These are phyloP conservation scores for Heterotis niloticus DNA, from an alignment of 2,113 vertebrate genomes.

Conservation along the genomic window DNA sequence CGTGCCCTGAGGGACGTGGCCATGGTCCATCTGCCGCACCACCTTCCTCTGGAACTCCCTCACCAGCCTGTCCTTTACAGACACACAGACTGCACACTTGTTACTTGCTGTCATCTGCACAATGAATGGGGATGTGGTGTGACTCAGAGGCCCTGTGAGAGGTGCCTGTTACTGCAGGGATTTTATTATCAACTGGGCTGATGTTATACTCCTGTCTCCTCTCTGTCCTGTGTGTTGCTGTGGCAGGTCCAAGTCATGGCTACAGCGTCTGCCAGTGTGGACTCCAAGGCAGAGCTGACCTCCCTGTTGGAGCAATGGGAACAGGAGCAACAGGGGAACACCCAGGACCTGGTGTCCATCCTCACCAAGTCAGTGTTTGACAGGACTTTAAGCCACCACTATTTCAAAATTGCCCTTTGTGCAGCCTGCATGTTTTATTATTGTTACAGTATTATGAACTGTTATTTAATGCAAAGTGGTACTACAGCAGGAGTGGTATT, in stretches of 20 bases:
- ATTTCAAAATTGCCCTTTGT: slow-evolving; percentile 30
- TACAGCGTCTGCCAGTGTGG: slow-evolving; percentile 74
- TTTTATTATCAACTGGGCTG: background rate
- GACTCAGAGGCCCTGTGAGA: too few relatives aligned
- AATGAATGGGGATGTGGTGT: too few relatives aligned
- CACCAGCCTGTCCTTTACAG: too few relatives aligned
- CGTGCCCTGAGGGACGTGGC: background rate
- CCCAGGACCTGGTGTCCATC: slow-evolving; percentile 85
- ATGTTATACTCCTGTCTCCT: background rate
- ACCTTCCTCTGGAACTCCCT: background rate
- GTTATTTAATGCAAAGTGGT: too few relatives aligned
- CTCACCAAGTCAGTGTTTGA: slow-evolving; percentile 79
- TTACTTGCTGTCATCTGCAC: background rate
- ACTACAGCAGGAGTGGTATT: too few relatives aligned
- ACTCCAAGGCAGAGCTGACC: slow-evolving; percentile 96
- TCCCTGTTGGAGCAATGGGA: slow-evolving; percentile 95
- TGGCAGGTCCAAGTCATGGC: slow-evolving; percentile 76
- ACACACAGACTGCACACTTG: background rate
- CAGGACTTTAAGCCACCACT: background rate
- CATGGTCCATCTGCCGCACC: background rate
- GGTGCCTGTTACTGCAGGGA: too few relatives aligned
- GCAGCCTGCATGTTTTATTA: too few relatives aligned
- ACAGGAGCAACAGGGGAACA: slow-evolving; percentile 85
- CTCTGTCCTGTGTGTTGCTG: slow-evolving; percentile 17
- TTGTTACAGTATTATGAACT: too few relatives aligned